Evolutionary conservation across 1,140 invertebrate genomes (phyloP).

Genomic region (Antheraea pernyi): DNA sequence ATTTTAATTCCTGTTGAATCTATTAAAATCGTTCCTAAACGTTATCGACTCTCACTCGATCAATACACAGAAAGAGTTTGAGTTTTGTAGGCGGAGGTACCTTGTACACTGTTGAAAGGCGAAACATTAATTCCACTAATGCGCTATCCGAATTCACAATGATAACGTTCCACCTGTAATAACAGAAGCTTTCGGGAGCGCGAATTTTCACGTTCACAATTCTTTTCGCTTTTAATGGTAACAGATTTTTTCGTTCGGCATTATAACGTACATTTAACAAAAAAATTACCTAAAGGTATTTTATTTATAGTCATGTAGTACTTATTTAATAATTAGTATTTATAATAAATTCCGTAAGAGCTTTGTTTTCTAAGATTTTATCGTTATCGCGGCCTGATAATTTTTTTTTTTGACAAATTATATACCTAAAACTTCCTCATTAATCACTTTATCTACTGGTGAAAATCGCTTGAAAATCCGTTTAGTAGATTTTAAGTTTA

Average conservation of each 20-base stretch:
- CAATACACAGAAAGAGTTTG: neutral
- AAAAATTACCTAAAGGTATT: neutral
- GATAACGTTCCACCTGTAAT: slow-evolving; percentile 24
- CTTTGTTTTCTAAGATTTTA: no score
- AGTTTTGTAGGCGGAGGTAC: neutral
- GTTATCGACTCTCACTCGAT: slow-evolving; percentile 36
- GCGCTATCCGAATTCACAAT: slow-evolving; percentile 25
- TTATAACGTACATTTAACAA: neutral
- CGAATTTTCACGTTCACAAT: slow-evolving; percentile 5
- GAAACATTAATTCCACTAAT: slow-evolving; percentile 45
- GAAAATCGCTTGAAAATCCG: no score
- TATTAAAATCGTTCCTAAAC: slow-evolving; percentile 25
- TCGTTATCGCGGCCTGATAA: no score
- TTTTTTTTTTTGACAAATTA: no score
- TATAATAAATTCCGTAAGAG: no score
- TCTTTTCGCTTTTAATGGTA: neutral
- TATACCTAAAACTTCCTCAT: no score
- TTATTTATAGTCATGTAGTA: no score
- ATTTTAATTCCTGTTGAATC: neutral
- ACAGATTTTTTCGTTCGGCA: neutral
- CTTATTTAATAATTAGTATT: no score
- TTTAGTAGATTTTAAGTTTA: no score
- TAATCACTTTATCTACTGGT: no score
- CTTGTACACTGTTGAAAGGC: slow-evolving; percentile 31
- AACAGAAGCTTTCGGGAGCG: neutral